Evolutionary conservation across 2,797 vertebrate genomes (phyloP).

Genomic region (Nyctibius grandis): DNA sequence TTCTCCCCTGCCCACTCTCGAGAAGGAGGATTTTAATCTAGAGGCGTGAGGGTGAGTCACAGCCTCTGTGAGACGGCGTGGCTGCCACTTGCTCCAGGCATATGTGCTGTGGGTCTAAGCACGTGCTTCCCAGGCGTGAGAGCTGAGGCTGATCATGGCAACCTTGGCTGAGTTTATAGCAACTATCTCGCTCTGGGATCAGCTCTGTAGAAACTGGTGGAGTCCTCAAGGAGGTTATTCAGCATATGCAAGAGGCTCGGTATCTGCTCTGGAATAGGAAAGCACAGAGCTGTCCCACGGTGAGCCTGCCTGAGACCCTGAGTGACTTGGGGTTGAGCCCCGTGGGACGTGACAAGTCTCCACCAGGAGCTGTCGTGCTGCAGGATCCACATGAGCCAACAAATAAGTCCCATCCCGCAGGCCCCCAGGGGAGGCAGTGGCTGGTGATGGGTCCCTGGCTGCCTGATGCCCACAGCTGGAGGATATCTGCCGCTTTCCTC

Average conservation of each 20-base stretch:
- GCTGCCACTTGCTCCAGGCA: not conserved
- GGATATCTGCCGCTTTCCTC: not conserved
- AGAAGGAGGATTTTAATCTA: not conserved
- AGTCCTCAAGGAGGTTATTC: not conserved
- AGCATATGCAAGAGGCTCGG: fast-evolving
- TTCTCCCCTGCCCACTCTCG: not conserved
- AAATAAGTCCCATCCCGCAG: fast-evolving
- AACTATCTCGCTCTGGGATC: not conserved
- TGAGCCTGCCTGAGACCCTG: not conserved
- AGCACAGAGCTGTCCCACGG: fast-evolving
- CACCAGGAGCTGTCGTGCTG: fast-evolving
- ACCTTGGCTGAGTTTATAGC: not conserved
- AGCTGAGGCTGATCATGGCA: not conserved
- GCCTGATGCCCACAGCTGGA: not conserved
- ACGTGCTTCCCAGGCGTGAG: not conserved
- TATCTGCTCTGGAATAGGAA: not conserved
- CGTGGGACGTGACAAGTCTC: fast-evolving
- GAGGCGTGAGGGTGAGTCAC: not conserved
- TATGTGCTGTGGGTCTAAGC: not conserved
- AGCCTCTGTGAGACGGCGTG: not conserved
- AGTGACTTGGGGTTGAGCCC: fast-evolving
- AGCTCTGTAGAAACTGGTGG: not conserved
- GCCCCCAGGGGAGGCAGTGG: not conserved
- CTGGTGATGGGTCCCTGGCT: not conserved
- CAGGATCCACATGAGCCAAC: not conserved